Percentiles rank a stretch among this genome's conserved stretches.
These are phyloP conservation scores for Pterocles burchelli DNA, from an alignment of 2,113 vertebrate species.

Conservation along the genomic window DNA sequence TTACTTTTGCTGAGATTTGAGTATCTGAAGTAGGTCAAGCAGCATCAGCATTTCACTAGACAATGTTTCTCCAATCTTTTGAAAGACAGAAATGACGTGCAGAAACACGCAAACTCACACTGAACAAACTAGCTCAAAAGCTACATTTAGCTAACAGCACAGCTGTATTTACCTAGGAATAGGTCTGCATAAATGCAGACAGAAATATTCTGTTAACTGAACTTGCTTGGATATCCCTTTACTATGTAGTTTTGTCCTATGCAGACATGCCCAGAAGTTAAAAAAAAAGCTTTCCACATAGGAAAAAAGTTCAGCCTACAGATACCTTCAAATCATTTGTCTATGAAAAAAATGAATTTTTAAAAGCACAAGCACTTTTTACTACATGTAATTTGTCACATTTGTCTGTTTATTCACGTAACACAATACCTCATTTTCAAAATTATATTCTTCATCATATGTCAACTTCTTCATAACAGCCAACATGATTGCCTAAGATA, in stretches of 20 bases:
- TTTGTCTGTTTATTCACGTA: background rate
- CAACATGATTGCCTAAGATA: slow-evolving; percentile 90
- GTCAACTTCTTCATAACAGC: slow-evolving; percentile 98
- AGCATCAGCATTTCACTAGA: background rate
- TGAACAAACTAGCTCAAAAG: background rate
- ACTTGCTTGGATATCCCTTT: background rate
- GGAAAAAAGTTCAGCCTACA: background rate
- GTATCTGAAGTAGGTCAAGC: background rate
- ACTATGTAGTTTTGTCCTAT: background rate
- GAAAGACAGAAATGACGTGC: background rate
- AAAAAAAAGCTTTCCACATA: background rate
- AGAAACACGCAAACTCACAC: background rate
- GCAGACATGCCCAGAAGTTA: background rate
- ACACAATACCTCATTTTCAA: slow-evolving; percentile 92
- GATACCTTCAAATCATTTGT: background rate
- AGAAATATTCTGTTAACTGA: background rate
- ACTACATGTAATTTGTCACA: background rate
- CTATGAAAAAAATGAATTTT: background rate
- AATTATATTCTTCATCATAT: slow-evolving; percentile 98
- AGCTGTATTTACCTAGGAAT: background rate
- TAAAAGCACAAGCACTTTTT: background rate
- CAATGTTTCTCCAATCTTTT: background rate
- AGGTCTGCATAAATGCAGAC: background rate
- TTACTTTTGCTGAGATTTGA: background rate
- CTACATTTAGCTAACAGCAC: background rate